Evolutionary conservation across 2,797 vertebrate species (phyloP).

Genomic region (Aphelocoma californica): DNA sequence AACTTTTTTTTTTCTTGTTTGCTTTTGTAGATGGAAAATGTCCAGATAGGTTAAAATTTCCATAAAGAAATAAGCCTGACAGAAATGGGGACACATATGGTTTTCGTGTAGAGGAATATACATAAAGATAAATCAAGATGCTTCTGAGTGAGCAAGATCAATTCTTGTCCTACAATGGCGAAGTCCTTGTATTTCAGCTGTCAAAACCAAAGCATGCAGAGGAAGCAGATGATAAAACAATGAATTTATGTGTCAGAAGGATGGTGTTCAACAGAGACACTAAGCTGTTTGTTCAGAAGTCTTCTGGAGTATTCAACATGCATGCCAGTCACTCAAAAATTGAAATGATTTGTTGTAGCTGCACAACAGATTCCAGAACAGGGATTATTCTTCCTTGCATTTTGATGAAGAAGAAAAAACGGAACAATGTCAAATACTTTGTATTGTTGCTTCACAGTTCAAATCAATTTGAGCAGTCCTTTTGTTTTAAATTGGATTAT

Average conservation of each 20-base stretch:
- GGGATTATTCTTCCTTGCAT: conserved; percentile 78
- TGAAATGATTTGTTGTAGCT: conserved; percentile 77
- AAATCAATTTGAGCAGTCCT: conserved; percentile 72
- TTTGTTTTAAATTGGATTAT: conserved; percentile 82
- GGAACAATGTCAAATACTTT: conserved; percentile 72
- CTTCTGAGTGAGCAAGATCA: conserved; percentile 42
- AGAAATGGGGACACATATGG: neutral
- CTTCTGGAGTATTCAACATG: conserved; percentile 67
- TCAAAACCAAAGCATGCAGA: conserved; percentile 31
- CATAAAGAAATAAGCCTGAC: neutral
- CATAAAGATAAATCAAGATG: conserved; percentile 21
- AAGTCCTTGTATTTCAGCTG: conserved; percentile 81
- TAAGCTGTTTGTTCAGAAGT: conserved; percentile 75
- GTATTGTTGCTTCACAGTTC: conserved; percentile 78
- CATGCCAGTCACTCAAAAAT: conserved; percentile 36
- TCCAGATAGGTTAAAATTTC: neutral
- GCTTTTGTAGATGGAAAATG: conserved; percentile 40
- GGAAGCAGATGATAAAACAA: conserved; percentile 7
- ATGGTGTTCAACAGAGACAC: conserved; percentile 74
- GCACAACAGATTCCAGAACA: conserved; percentile 72
- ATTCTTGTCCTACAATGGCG: conserved; percentile 78
- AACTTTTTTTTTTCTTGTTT: neutral
- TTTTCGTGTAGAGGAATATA: neutral
- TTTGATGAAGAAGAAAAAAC: conserved; percentile 74
- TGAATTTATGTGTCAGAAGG: conserved; percentile 73